Percentiles rank a stretch among this genome's conserved stretches.
phyloP scores from a whole-genome alignment of 2,888 invertebrate genomes.

The Melieria crassipennis region DNA sequence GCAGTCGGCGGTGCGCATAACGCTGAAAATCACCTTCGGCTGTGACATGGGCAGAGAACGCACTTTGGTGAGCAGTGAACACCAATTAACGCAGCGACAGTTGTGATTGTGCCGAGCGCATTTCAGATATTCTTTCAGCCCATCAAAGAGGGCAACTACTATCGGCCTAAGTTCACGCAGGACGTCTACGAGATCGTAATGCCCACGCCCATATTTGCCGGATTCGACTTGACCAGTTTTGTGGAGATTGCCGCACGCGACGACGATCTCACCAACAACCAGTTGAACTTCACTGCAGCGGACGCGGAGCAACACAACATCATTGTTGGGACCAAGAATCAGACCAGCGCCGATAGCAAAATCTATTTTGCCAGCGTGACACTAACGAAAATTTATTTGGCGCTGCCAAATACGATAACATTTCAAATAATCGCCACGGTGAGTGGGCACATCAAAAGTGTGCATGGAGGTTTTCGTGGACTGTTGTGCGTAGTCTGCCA shows the following conservation, averaged over 20 bases:
- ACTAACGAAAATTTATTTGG: slow-evolving; percentile 43
- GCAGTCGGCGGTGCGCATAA: slow-evolving; percentile 43
- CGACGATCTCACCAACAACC: slow-evolving; percentile 47
- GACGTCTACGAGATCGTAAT: slow-evolving; percentile 45
- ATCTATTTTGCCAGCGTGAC: slow-evolving; percentile 45
- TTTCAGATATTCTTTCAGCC: slow-evolving; percentile 46
- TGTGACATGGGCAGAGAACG: slow-evolving; percentile 43
- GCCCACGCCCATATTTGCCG: slow-evolving; percentile 50
- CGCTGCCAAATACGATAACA: slow-evolving; percentile 41
- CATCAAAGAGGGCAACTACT: slow-evolving; percentile 47
- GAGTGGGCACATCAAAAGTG: slow-evolving; percentile 7
- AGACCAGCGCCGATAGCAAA: slow-evolving; percentile 38
- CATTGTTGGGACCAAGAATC: slow-evolving; percentile 36
- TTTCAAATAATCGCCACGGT: slow-evolving; percentile 51
- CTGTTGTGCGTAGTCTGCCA: too few relatives aligned
- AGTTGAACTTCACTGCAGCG: slow-evolving; percentile 46
- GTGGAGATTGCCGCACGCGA: slow-evolving; percentile 49
- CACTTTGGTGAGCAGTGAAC: slow-evolving; percentile 38
- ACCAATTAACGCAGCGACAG: too few relatives aligned
- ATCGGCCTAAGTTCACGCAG: slow-evolving; percentile 47
- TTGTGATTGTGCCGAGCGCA: too few relatives aligned
- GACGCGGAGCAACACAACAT: slow-evolving; percentile 42
- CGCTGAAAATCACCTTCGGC: slow-evolving; percentile 41
- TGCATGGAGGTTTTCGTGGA: too few relatives aligned
- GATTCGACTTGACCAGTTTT: slow-evolving; percentile 48